Base-by-base conservation (phyloP, 1,140 invertebrate species). In the Bombus superbus region DNA sequence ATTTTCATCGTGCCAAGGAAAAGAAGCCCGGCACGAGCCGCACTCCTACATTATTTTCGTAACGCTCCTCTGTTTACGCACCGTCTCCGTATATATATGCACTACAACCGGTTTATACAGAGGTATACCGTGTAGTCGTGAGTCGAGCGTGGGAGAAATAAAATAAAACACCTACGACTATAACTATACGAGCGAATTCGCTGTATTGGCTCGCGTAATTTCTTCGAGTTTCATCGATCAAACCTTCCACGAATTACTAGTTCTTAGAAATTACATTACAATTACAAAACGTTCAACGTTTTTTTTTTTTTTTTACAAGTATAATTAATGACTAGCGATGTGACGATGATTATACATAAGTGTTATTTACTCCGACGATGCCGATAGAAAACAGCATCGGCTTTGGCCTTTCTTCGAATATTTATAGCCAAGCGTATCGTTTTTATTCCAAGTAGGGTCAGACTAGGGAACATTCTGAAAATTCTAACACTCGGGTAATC, bases 31-130 rank as follows among this genome's bases (percentile, higher is more conserved):
- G 77, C 78, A 74, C 78, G 62, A 74, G 40, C 42, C 59, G 38
- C 40, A 38, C 57, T 25, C 59, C 81, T 35, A 74, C 81, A 86
- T 89, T 91, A 87, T 91, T 89, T 92, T 91, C 81, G 86, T 87
- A 88, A 79, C 83, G 75, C 35, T 59, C 62, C 71, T 85, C 62
- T 89, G 83, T 91, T 90, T 90, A 89, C 80, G 42, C 75, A 25
- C 8, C 76, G 32, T 3, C 74, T 9, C 62, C 85, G 57, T 81
- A 72, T 71, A 72, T 71, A 72, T 59, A 32, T 18, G 13, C 15
- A 15, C 69, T 40, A 28, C 18, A 15, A 13, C 13, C 13, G 25
- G 28, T 64, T 88, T 64, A 53, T 62, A 81, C 59, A 85, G 64
- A 84, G 28, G 22, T 32, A 10, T 38, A n/a, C 28, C 11, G 32